Conservation (phyloP, 2,888 invertebrate species). For the Papilio gigon region DNA sequence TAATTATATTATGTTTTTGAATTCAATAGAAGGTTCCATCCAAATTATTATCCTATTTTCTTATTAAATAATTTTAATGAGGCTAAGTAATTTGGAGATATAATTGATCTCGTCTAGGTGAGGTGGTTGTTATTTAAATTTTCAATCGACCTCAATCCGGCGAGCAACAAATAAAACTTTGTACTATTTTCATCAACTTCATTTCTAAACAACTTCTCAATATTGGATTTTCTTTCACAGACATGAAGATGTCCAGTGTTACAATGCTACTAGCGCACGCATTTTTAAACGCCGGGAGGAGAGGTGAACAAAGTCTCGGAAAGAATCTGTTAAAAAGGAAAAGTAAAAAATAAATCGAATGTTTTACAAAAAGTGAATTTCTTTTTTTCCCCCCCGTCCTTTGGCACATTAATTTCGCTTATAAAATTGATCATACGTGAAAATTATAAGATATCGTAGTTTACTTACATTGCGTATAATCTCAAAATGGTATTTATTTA, state of each 20-base stretch:
- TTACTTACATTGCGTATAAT: too few species aligned
- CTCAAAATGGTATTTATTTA: too few species aligned
- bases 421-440: too few species aligned
- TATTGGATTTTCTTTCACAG: neutral
- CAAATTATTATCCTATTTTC: constrained; percentile 39
- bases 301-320: too few species aligned
- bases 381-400: too few species aligned
- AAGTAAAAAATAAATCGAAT: too few species aligned
- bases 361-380: too few species aligned
- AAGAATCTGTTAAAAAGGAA: too few species aligned
- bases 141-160: constrained; percentile 79
- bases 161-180: constrained; percentile 60
- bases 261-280: neutral
- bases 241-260: neutral
- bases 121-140: constrained; percentile 69
- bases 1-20: neutral
- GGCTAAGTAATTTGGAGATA: constrained; percentile 67
- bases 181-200: neutral
- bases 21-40: too few species aligned
- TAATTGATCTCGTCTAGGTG: constrained; percentile 74
- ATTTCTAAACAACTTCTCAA: neutral
- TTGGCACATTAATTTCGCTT: too few species aligned
- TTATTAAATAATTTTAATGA: constrained; percentile 54
- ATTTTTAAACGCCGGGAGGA: too few species aligned
- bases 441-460: too few species aligned